Evolutionary conservation across 2,113 vertebrate genomes (phyloP).

Genomic region (human (Homo sapiens)): DNA sequence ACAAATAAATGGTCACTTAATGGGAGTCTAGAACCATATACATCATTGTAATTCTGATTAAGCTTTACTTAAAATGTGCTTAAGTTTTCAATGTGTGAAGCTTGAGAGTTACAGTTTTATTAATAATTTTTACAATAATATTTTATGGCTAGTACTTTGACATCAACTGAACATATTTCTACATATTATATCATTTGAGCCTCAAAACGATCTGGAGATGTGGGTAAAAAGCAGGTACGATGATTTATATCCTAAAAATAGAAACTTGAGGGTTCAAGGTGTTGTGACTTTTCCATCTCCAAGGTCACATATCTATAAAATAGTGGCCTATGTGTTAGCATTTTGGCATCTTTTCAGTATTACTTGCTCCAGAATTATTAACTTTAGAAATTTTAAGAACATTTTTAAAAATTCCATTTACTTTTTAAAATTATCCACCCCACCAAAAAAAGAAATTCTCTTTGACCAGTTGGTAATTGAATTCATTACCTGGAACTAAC

Average conservation of each 20-base stretch:
- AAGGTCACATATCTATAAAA: background rate
- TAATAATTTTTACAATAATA: background rate
- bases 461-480: conserved; percentile 16
- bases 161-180: background rate
- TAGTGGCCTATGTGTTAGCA: background rate
- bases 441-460: background rate
- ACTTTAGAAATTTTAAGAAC: background rate
- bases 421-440: background rate
- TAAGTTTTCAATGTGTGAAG: background rate
- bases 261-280: background rate
- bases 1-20: background rate
- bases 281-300: background rate
- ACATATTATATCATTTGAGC: background rate
- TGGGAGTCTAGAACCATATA: background rate
- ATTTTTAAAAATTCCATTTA: background rate
- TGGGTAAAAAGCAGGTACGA: background rate
- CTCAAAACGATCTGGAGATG: background rate
- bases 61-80: background rate
- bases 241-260: background rate
- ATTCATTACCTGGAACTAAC: conserved; percentile 51
- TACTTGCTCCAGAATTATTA: background rate
- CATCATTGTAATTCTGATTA: background rate
- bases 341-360: background rate
- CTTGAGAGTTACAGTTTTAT: background rate
- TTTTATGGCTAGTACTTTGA: background rate